Evolutionary conservation across 2,113 vertebrate species (phyloP), one percentile per base, ranked within the genome.

Genomic region (Siphamia tubifer): DNA sequence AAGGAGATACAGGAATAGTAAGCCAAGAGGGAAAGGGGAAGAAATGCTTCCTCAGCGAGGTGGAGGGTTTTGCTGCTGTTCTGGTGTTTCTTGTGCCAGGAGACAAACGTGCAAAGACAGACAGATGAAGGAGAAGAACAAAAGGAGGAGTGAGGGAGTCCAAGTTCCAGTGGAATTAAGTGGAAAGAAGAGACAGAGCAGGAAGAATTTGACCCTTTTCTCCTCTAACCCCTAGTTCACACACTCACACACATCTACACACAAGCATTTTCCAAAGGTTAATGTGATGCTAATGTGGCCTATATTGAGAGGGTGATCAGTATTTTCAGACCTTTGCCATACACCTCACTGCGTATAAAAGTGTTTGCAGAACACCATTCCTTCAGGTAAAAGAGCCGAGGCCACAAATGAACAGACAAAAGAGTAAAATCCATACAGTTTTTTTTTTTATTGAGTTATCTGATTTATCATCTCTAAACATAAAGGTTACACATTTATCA

Each of bases 231-330:
- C 48, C 13, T 38, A 11, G 25, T 7, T 15, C 57, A 31, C 38
- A 39, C 24, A 17, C 15, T n/a, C 28, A 21, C 35, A 23, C 25
- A 34, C 42, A 30, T 10, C 24, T 31, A 28, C 21, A 61, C 43
- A 28, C 42, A n/a, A 25, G 11, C 49, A 42, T 55, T 40, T 56
- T 30, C 12, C 15, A 77, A 90, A 87, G 77, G 87, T 90, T 82
- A 79, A 89, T 90, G 71, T 44, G 57, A 87, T 90, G 75, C 82
- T 90, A 82, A 86, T 85, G 63, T 82, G 70, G 77, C 51, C 61
- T 74, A 56, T 79, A 67, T 77, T 78, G 56, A 79, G 74, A 84
- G 55, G 68, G 57, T 69, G 68, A 77, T 85, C 76, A 81, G 78
- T 77, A 82, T 70, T 80, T 75, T 69, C 52, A 83, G 64, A 73